Conservation (phyloP, 2,888 invertebrate species). For the Tetrapedia diversipes region DNA sequence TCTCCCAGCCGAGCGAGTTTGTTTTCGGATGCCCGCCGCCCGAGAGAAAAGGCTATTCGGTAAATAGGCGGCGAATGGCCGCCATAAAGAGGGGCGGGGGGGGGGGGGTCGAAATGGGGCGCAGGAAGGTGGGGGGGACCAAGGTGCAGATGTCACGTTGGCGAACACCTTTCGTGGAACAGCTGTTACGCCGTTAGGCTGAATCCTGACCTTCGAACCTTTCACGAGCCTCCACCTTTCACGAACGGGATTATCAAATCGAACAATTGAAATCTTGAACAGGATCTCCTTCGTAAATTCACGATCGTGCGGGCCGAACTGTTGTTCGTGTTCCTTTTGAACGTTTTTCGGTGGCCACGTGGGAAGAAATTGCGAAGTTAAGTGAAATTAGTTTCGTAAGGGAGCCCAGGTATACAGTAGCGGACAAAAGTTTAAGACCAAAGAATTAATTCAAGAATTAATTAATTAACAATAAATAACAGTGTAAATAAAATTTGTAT, state of each 20-base stretch:
- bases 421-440: too few species aligned
- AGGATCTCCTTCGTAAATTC: not conserved
- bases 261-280: not conserved
- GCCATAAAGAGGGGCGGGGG: not conserved
- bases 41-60: conserved; percentile 54
- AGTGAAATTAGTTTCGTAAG: too few species aligned
- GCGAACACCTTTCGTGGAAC: conserved; percentile 69
- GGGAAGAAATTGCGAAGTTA: too few species aligned
- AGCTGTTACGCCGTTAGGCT: conserved; percentile 62
- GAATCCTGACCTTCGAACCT: conserved; percentile 34
- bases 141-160: conserved; percentile 70
- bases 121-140: too few species aligned
- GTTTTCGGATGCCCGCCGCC: conserved; percentile 38
- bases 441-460: too few species aligned
- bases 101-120: too few species aligned
- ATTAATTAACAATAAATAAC: too few species aligned
- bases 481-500: too few species aligned
- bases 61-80: conserved; percentile 52
- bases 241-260: not conserved
- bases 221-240: not conserved
- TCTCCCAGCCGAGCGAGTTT: conserved; percentile 8
- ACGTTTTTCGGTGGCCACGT: too few species aligned
- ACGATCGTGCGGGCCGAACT: not conserved
- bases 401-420: too few species aligned
- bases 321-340: too few species aligned